Base-by-base conservation (phyloP, 2,113 vertebrate genomes). In the Monopterus albus region DNA sequence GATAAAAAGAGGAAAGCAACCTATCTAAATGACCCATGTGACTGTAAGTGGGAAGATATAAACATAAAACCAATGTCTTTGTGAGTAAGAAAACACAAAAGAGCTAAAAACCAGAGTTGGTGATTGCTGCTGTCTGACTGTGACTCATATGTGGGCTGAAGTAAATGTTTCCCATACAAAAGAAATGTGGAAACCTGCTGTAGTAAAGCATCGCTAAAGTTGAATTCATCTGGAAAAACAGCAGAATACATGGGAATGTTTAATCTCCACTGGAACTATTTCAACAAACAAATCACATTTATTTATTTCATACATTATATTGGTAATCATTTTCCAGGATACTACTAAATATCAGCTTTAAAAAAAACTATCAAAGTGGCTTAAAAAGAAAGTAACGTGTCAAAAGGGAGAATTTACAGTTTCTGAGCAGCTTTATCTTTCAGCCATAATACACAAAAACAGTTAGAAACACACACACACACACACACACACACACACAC, bases 381-480 rank as follows among this genome's bases (percentile, higher is more conserved):
- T 51, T 58, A 6, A 71, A 77, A 86, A 79, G 61, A 61, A 55
- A 47, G 65, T 40, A 40, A 80, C 39, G 20, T 63, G 60, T 86
- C 76, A 72, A 35, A 70, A 56, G 13, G 9, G 12, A 13, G 3
- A 43, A 56, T 74, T 84, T 71, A 39, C 68, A 40, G 29, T 66
- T 72, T 72, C 39, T 26, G 18, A 49, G 31, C 31, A 45, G 51
- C 49, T 58, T 71, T 35, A 43, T 28, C 56, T 78, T 74, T 70
- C 63, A 36, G 10, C 49, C 21, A 79, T 79, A 78, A 76, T 68
- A 58, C 46, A 38, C 58, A 77, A 59, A 31, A n/a, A n/a, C n/a
- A n/a, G n/a, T n/a, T n/a, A n/a, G n/a, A n/a, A n/a, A n/a, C n/a
- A n/a, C n/a, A n/a, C n/a, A n/a, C n/a, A n/a, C n/a, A n/a, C n/a